These are phyloP conservation scores for Theocolax elegans DNA, from an alignment of 1,140 invertebrate genomes.

Conservation along the genomic window DNA sequence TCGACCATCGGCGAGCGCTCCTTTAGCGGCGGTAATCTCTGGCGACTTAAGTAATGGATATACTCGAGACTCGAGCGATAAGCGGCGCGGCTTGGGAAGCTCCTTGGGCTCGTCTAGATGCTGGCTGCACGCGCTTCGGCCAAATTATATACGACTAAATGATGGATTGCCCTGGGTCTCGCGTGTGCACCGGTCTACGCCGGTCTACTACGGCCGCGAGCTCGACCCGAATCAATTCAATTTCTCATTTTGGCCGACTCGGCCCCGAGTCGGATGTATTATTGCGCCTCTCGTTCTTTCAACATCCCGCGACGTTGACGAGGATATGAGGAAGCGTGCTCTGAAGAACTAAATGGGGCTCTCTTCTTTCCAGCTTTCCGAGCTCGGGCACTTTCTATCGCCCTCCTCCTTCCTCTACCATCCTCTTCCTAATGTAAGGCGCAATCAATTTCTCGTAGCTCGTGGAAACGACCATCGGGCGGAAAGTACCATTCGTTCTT, in stretches of 20 bases:
- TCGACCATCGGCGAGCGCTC: too few species aligned
- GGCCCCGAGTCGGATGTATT: constrained; percentile 9
- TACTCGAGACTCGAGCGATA: constrained; percentile 10
- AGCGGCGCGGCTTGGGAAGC: neutral
- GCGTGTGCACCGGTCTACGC: constrained; percentile 3
- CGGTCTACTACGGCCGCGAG: too few species aligned
- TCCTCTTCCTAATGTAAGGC: constrained; percentile 18
- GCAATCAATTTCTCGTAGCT: constrained; percentile 32
- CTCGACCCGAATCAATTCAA: constrained; percentile 32
- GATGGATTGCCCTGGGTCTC: constrained; percentile 49
- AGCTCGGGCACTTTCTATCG: too few species aligned
- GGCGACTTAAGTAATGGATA: constrained; percentile 31
- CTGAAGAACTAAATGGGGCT: constrained; percentile 32
- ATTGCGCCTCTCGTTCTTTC: constrained; percentile 18
- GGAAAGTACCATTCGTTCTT: constrained; percentile 16
- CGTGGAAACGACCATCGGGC: neutral
- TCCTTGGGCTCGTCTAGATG: neutral
- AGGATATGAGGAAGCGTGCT: constrained; percentile 23
- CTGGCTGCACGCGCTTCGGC: constrained; percentile 22
- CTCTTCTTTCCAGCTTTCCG: constrained; percentile 1
- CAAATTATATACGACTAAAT: constrained; percentile 57
- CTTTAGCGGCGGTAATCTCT: constrained; percentile 1
- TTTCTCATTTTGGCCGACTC: constrained; percentile 27
- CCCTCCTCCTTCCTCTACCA: neutral
- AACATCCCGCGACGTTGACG: constrained; percentile 14